Percentiles rank a stretch among this genome's conserved stretches.
Conservation (phyloP, 2,797 vertebrate species). For the Anableps anableps region DNA sequence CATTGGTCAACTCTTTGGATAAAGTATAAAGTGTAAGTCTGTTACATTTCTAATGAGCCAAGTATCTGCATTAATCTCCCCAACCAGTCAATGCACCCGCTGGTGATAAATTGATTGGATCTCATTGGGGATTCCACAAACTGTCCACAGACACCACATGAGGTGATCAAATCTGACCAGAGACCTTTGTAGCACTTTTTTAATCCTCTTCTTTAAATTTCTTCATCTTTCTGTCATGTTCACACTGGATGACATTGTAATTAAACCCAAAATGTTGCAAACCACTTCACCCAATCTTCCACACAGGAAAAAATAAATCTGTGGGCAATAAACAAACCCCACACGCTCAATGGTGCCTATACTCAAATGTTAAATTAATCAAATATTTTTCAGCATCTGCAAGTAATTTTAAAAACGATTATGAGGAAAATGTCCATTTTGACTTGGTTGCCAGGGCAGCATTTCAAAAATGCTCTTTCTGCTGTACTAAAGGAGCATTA, state of each 20-base stretch:
- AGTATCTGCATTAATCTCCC: constrained; percentile 26
- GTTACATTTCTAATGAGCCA: constrained; percentile 30
- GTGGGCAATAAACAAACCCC: neutral
- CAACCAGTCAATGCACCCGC: constrained; percentile 14
- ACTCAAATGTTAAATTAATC: neutral
- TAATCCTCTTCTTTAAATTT: constrained; percentile 1
- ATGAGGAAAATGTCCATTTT: neutral
- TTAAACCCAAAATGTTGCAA: neutral
- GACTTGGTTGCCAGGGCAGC: neutral
- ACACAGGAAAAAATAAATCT: neutral
- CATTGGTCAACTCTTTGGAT: neutral
- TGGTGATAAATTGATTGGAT: constrained; percentile 19
- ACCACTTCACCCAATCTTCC: neutral
- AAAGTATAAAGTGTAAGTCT: constrained; percentile 4
- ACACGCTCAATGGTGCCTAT: neutral
- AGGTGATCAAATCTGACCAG: constrained; percentile 10
- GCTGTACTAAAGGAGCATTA: neutral
- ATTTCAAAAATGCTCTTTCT: constrained; percentile 1
- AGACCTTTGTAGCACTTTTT: constrained; percentile 10
- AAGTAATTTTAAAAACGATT: neutral
- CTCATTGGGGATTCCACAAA: constrained; percentile 15
- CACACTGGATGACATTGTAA: neutral
- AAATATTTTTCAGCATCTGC: neutral
- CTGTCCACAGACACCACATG: neutral
- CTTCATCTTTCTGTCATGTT: constrained; percentile 10